phyloP scores from a whole-genome alignment of 2,113 vertebrate genomes.

The Takifugu flavidus region DNA sequence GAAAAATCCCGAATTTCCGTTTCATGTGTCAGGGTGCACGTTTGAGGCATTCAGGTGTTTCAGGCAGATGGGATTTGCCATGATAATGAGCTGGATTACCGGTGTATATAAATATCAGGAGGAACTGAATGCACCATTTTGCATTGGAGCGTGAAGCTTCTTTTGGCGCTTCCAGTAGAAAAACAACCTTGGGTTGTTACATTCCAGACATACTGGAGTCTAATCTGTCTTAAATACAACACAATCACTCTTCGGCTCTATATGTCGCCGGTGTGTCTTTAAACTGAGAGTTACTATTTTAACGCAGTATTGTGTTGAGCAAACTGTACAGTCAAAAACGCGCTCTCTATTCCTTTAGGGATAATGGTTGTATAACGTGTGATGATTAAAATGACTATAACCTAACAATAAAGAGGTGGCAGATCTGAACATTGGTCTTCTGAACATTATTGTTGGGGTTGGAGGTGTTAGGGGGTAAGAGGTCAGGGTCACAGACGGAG shows the following conservation, averaged over 20 bases:
- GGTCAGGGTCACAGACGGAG: no score
- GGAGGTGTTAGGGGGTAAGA: no score
- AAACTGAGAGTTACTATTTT: no score
- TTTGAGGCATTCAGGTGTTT: constrained; percentile 1
- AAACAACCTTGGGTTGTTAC: constrained; percentile 18
- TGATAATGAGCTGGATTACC: constrained; percentile 4
- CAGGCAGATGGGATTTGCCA: constrained; percentile 15
- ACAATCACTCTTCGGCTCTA: background rate
- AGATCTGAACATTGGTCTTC: no score
- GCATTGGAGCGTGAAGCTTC: constrained; percentile 3
- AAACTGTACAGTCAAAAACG: no score
- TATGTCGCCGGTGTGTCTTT: background rate
- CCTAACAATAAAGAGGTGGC: no score
- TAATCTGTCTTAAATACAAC: constrained; percentile 23
- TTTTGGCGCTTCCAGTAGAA: constrained; percentile 24
- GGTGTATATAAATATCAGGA: background rate
- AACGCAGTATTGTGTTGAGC: no score
- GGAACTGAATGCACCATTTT: background rate
- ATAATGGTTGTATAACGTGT: no score
- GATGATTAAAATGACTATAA: no score
- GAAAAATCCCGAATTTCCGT: constrained; percentile 30
- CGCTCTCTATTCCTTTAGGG: no score
- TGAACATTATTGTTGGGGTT: no score
- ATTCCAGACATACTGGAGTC: constrained; percentile 1
- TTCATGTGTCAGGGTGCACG: background rate